Evolutionary conservation across 2,113 vertebrate species (phyloP), one percentile per base, ranked within the genome.

Genomic region (Lampris incognitus): DNA sequence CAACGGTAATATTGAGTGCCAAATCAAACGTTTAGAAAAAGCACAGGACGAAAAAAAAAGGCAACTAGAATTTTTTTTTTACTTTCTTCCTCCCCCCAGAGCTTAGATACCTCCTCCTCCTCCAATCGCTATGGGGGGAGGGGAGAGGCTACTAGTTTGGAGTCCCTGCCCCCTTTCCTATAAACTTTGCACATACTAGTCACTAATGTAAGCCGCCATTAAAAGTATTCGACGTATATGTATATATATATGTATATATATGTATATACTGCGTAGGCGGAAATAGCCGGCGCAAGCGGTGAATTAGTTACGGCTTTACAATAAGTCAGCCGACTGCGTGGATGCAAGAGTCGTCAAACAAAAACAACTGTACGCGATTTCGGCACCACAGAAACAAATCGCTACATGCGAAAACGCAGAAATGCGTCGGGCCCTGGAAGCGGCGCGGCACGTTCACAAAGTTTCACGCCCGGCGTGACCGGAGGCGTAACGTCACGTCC

Each of bases 151-250:
- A 36, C 72, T 59, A 79, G 83, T 91, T 89, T 72, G 67, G 72
- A 75, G 89, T 91, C 88, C 87, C 88, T 81, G 78, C 92, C 93
- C 88, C 85, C 78, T 86, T 86, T 82, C 68, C 85, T 86, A 80
- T 92, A 94, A 95, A 95, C 93, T 95, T 95, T 94, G 86, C 92
- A 85, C 91, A 87, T 83, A 86, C 81, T 24, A 24, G 24, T 24
- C 24, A 24, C 24, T 24, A 24, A 24, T 82, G 72, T 67, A 73
- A 90, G 88, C 90, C 92, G 92, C 93, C 93, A 94, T 94, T 93
- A 89, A 91, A 90, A 89, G 71, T 54, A 66, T 75, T 51, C 72
- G 46, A 66, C 69, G 76, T 40, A 63, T 49, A 66, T 3, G 2
- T 11, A 3, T 36, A 58, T 36, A 58, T 36, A 4, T 5, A 52